Conservation (phyloP, 2,888 invertebrate genomes). For the Cosmia pyralina region DNA sequence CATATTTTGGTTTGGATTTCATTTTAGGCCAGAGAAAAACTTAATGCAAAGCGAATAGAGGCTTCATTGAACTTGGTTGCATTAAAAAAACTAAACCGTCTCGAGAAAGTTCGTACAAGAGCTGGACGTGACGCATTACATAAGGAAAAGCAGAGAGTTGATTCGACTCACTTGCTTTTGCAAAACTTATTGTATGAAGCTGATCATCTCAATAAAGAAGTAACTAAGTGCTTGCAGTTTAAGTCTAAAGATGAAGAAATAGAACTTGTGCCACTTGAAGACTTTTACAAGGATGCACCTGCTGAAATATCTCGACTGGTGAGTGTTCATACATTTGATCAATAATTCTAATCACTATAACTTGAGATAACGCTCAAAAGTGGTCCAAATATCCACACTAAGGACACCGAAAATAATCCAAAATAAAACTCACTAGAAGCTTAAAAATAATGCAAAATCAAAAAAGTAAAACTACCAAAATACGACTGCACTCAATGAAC, state of each 20-base stretch:
- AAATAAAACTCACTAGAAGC: not conserved
- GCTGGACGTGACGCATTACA: conserved; percentile 95
- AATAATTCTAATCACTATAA: not conserved
- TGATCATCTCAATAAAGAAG: conserved; percentile 97
- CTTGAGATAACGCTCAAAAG: not conserved
- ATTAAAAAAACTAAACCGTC: conserved; percentile 96
- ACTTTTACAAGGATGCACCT: conserved; percentile 96
- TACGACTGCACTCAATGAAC: not conserved
- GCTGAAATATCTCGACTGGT: conserved; percentile 92
- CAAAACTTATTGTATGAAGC: conserved; percentile 98
- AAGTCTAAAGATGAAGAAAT: conserved; percentile 98
- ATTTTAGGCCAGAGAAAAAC: conserved; percentile 90
- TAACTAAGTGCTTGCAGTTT: conserved; percentile 98
- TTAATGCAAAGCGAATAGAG: conserved; percentile 92
- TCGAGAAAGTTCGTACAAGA: conserved; percentile 96
- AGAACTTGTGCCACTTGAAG: conserved; percentile 95
- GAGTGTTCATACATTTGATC: conserved; percentile 69
- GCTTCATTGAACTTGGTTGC: conserved; percentile 94
- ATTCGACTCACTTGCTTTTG: conserved; percentile 96
- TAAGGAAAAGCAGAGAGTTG: conserved; percentile 96
- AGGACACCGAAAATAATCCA: not conserved
- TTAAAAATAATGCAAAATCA: not conserved
- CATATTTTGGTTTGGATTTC: not conserved
- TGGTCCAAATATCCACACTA: not conserved
- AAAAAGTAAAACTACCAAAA: not conserved